phyloP scores from a whole-genome alignment of 53 echinoderm and acorn worm genomes.

The Mesocentrotus franciscanus region DNA sequence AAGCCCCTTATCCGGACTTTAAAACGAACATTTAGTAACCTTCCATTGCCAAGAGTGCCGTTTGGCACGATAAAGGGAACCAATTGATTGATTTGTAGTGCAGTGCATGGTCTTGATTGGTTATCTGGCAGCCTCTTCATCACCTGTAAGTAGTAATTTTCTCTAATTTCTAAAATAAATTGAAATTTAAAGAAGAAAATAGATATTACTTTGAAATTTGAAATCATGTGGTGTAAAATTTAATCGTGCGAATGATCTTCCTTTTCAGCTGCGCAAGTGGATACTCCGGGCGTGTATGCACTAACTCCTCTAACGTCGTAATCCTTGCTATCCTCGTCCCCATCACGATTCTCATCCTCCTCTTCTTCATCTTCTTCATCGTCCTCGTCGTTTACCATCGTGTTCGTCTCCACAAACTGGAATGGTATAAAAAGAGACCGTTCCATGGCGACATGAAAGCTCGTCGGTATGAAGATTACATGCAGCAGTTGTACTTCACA shows the following conservation, averaged over 20 bases:
- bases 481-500: background rate
- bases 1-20: too few relatives aligned
- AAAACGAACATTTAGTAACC: too few relatives aligned
- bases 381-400: slow-evolving; percentile 19
- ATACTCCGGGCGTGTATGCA: background rate
- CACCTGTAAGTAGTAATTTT: too few relatives aligned
- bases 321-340: background rate
- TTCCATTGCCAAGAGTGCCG: too few relatives aligned
- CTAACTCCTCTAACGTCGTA: background rate
- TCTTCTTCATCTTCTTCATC: slow-evolving; percentile 5
- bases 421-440: background rate
- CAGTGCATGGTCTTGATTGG: too few relatives aligned
- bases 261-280: background rate
- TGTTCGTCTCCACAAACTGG: background rate
- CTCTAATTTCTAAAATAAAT: too few relatives aligned
- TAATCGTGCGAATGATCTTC: background rate
- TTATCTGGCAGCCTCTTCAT: too few relatives aligned
- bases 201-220: too few relatives aligned
- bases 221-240: background rate
- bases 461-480: background rate
- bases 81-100: too few relatives aligned
- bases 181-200: too few relatives aligned
- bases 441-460: too few relatives aligned
- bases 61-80: too few relatives aligned
- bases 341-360: background rate